These are phyloP conservation scores for Liasis olivaceus DNA, from an alignment of 2,797 vertebrate species.

Conservation along the genomic window DNA sequence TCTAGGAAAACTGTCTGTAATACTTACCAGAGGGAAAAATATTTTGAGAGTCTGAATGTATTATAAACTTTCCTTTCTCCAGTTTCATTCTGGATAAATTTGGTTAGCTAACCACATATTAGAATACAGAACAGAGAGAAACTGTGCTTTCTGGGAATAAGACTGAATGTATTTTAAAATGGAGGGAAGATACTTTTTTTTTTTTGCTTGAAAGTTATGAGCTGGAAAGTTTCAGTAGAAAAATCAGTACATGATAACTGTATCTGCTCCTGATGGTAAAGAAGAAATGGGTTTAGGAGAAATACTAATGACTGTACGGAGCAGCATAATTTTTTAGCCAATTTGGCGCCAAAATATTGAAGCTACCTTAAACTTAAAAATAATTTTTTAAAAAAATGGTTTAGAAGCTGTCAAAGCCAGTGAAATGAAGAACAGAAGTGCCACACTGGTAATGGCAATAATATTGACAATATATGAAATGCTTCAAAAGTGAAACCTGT, in stretches of 20 bases:
- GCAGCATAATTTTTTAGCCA: neutral
- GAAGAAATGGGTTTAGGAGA: neutral
- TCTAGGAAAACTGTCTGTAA: slow-evolving; percentile 15
- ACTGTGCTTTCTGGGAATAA: slow-evolving; percentile 38
- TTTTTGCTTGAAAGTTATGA: neutral
- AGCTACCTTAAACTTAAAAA: neutral
- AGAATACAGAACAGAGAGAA: slow-evolving; percentile 41
- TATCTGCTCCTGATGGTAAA: neutral
- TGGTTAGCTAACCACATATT: slow-evolving; percentile 46
- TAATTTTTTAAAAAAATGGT: neutral
- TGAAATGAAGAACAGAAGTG: neutral
- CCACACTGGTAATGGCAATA: slow-evolving; percentile 25
- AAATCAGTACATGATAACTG: neutral
- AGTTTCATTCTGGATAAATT: slow-evolving; percentile 34
- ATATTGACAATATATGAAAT: slow-evolving; percentile 43
- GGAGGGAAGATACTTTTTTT: neutral
- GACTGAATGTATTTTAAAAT: slow-evolving; percentile 46
- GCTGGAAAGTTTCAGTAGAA: neutral
- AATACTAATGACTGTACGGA: neutral
- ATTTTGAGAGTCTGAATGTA: neutral
- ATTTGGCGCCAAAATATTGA: neutral
- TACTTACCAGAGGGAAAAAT: slow-evolving; percentile 22
- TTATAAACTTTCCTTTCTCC: slow-evolving; percentile 14
- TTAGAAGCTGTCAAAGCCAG: neutral
- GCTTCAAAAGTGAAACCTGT: slow-evolving; percentile 41